Base-by-base conservation (phyloP, 2,113 vertebrate species). In the Penelope pileata region DNA sequence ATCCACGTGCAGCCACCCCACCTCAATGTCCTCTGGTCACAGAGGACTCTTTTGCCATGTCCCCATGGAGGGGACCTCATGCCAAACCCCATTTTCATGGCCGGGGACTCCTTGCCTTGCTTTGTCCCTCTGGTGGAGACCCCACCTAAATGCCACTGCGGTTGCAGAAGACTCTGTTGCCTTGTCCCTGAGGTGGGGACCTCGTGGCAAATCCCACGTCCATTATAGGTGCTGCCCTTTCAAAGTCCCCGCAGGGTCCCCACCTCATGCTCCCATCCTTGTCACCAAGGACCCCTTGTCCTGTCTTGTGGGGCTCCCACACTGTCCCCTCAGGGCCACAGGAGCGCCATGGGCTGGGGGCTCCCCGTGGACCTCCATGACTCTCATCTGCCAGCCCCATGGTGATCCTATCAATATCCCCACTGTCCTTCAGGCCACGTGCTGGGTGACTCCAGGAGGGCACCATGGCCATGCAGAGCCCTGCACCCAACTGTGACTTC, bases 31-130 rank as follows among this genome's bases (percentile, higher is more conserved):
- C 30, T 9, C 26, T 48, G 43, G 48, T 40, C 79, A 43, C 60
- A 79, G 32, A 69, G 32, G 48, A 6, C n/a, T 47, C 80, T 43
- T 85, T 18, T 63, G 30, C 53, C 23, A 60, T 26, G 43, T 45
- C 32, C 60, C 47, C 1, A 0, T 7, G 12, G 18, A 15, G 45
- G 45, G 6, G 6, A 91, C 2, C 30, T 42, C 51, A 11, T 0
- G 3, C 47, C 2, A 1, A 63, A n/a, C 0, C 5, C n/a, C 23
- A 24, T 22, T 45, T 1, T 0, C 0, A 0, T 23, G 23, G 43
- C 0, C 0, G 0, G 13, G 27, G 11, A 23, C 12, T 19, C 24
- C 30, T 34, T 32, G n/a, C 60, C 27, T 16, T 42, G 51, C 72
- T 48, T 30, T 29, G 63, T 64, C 50, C 16, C 43, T 32, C 0